phyloP scores from a whole-genome alignment of 2,888 invertebrate genomes.

The Leuctra nigra region DNA sequence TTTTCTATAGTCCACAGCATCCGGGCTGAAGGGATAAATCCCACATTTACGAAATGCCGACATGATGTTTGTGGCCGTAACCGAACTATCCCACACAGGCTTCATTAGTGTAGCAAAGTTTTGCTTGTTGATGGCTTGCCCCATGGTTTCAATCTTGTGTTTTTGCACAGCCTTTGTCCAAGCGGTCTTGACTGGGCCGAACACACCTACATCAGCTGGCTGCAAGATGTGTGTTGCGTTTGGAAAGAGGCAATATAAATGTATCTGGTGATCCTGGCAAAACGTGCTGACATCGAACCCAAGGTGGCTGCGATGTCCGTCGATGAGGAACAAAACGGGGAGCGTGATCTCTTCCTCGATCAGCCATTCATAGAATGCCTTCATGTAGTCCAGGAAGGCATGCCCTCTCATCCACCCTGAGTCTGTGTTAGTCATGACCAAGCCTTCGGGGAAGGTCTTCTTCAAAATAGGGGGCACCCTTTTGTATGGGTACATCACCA shows the following conservation, averaged over 20 bases:
- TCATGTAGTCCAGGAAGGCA: neutral
- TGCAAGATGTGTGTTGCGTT: neutral
- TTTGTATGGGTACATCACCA: slow-evolving; percentile 1
- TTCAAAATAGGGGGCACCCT: neutral
- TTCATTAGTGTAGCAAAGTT: neutral
- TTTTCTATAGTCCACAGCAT: neutral
- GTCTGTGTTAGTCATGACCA: neutral
- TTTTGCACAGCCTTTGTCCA: neutral
- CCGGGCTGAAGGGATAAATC: neutral
- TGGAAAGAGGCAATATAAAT: neutral
- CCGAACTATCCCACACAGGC: neutral
- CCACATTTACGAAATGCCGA: neutral
- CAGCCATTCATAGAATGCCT: neutral
- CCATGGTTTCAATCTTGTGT: neutral
- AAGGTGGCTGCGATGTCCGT: neutral
- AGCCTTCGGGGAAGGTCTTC: neutral
- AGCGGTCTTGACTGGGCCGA: neutral
- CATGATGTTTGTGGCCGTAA: neutral
- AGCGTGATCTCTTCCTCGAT: neutral
- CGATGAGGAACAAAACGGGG: neutral
- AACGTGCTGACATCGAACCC: neutral
- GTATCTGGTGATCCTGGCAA: neutral
- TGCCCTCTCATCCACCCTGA: neutral
- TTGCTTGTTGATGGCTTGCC: neutral
- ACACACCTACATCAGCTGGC: neutral